Percentiles rank a stretch among this genome's conserved stretches.
phyloP scores from a whole-genome alignment of 2,113 vertebrate genomes.

The Oophaga pumilio region DNA sequence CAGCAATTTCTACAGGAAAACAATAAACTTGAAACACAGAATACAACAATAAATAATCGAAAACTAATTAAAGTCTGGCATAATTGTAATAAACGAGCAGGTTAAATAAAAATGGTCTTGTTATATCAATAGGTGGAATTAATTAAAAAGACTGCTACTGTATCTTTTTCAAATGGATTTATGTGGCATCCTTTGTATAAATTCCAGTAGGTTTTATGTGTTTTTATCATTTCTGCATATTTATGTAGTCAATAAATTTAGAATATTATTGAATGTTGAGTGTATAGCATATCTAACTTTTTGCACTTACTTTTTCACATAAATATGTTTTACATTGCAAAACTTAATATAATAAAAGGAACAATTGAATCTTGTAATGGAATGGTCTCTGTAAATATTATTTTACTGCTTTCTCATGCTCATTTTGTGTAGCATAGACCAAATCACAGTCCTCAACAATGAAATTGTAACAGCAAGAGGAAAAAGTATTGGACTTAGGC shows the following conservation, averaged over 20 bases:
- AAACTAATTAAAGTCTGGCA: not conserved
- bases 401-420: too few relatives aligned
- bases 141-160: not conserved
- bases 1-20: slow-evolving; percentile 8
- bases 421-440: too few relatives aligned
- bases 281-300: too few relatives aligned
- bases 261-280: not conserved
- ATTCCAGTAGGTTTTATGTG: not conserved
- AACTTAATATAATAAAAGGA: too few relatives aligned
- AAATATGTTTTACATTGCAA: too few relatives aligned
- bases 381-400: too few relatives aligned
- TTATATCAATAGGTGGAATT: not conserved
- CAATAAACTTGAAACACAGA: not conserved
- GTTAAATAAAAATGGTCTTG: not conserved
- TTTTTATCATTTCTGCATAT: not conserved
- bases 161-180: not conserved
- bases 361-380: too few relatives aligned
- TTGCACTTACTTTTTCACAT: too few relatives aligned
- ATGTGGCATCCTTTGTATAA: not conserved
- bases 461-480: too few relatives aligned
- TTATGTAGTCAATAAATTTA: too few relatives aligned
- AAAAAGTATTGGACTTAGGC: too few relatives aligned
- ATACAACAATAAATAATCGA: not conserved
- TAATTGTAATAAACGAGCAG: not conserved
- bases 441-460: too few relatives aligned